Base-by-base conservation (phyloP, 2,797 vertebrate genomes). In the Alectoris magna region DNA sequence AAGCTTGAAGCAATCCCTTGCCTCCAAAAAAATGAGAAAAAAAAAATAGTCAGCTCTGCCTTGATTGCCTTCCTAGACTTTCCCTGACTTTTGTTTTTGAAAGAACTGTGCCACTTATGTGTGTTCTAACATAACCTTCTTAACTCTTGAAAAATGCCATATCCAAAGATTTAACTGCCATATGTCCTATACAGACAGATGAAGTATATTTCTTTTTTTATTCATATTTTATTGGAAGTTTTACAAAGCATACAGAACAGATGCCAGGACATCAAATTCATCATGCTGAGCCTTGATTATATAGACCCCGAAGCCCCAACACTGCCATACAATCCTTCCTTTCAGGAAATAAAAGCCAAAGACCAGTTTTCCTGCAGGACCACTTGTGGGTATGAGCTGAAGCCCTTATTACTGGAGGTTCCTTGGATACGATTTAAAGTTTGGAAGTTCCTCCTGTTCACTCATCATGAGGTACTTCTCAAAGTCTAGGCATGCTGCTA, bases 331-430 rank as follows among this genome's bases (percentile, higher is more conserved):
- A 96, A 96, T 96, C 94, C 92, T 97, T 97, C 96, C 95, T 96
- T 93, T 96, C 90, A 95, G 94, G 94, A 96, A 96, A 96, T 95
- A 90, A 95, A 95, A 96, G 88, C 91, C 95, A 91, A 96, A 92
- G 93, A 85, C 91, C 90, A 93, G 34, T 70, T 95, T 93, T 95
- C 97, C 92, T 87, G 0, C 90, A 93, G 94, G 96, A 95, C 88
- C 92, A 95, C 90, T 96, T 96, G 96, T 3, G 95, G 95, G 89
- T 59, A 95, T 74, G 70, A 94, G 77, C 72, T 94, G 94, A 92
- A 95, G 91, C 88, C 95, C 91, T 96, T 95, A 88, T 95, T 96
- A 94, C 85, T 5, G 21, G 90, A 96, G 91, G 90, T 93, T 97
- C 94, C 94, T 95, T 90, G 91, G 84, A 90, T 95, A 84, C 4